These are phyloP conservation scores for Mola mola DNA, from an alignment of 2,113 vertebrate species.

Conservation along the genomic window DNA sequence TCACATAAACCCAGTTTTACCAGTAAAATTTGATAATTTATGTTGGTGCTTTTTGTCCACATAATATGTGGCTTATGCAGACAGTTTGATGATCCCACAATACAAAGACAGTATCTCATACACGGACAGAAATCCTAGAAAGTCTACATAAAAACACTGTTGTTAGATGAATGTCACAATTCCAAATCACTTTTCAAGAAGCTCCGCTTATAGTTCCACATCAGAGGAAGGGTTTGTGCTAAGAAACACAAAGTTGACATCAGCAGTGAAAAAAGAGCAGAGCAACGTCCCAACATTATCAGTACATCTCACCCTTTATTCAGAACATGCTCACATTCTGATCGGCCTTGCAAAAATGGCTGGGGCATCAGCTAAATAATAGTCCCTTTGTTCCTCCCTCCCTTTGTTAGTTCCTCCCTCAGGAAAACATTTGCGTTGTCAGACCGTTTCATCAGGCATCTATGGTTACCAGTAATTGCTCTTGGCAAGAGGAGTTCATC, in stretches of 20 bases:
- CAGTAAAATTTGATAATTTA: no score
- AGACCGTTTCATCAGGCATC: conserved; percentile 53
- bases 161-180: no score
- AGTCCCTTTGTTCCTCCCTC: conserved; percentile 60
- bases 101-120: not conserved
- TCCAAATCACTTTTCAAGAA: not conserved
- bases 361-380: conserved; percentile 43
- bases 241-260: conserved; percentile 3
- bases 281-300: not conserved
- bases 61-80: no score
- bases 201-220: not conserved
- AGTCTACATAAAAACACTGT: no score
- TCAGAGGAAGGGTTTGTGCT: not conserved
- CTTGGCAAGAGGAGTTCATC: conserved; percentile 31
- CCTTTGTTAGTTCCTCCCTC: no score
- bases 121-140: not conserved
- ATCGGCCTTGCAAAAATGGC: conserved; percentile 20
- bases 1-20: no score
- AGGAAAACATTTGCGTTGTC: conserved; percentile 43
- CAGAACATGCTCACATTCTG: conserved; percentile 9
- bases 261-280: not conserved
- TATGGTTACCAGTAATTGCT: conserved; percentile 61
- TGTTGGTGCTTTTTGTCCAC: no score
- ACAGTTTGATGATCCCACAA: not conserved
- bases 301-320: conserved; percentile 4